These are phyloP conservation scores for Saxidomus purpurata DNA, from an alignment of 1,140 invertebrate genomes.

Conservation along the genomic window DNA sequence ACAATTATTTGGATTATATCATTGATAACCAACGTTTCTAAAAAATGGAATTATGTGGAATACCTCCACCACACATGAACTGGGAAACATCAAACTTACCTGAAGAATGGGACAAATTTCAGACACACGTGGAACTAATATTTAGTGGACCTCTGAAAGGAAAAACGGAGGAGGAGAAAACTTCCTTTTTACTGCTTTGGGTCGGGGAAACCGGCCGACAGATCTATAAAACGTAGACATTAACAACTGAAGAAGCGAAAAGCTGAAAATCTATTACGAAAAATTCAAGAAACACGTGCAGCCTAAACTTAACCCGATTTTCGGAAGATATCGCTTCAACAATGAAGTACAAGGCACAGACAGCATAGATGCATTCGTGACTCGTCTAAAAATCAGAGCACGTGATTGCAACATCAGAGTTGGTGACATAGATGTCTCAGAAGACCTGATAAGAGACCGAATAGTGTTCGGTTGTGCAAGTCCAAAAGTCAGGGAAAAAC, in stretches of 20 bases:
- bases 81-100: constrained; percentile 64
- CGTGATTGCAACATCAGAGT: neutral
- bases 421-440: neutral
- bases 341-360: neutral
- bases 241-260: neutral
- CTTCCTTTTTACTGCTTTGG: constrained; percentile 64
- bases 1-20: neutral
- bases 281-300: neutral
- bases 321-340: neutral
- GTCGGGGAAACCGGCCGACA: constrained; percentile 58
- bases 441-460: too few species aligned
- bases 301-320: neutral
- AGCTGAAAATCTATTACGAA: neutral
- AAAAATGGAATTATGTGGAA: constrained; percentile 29
- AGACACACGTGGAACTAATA: constrained; percentile 58
- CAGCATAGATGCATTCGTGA: neutral
- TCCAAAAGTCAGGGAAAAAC: too few species aligned
- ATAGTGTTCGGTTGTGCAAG: too few species aligned
- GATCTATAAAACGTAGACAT: constrained; percentile 51
- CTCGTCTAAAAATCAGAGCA: neutral
- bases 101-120: constrained; percentile 60
- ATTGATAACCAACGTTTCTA: neutral
- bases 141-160: constrained; percentile 61
- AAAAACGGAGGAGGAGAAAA: constrained; percentile 52
- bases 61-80: constrained; percentile 42